These are phyloP conservation scores for Ariopsis seemanni DNA, from an alignment of 2,113 vertebrate genomes.

Conservation along the genomic window DNA sequence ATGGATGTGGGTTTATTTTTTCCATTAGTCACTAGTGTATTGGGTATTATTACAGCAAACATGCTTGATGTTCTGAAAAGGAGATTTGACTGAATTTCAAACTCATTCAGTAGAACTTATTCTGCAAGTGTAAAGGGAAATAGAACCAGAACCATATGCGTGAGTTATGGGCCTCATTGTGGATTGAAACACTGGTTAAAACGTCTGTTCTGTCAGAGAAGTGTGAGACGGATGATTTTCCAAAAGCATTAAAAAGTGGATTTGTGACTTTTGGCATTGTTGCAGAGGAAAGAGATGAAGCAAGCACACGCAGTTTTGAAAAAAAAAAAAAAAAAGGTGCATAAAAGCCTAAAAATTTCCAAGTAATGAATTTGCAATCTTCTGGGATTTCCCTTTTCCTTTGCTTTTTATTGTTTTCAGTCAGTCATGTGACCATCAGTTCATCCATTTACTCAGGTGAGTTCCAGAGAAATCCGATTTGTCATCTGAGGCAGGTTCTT, in stretches of 20 bases:
- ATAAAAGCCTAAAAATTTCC: not conserved
- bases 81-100: not conserved
- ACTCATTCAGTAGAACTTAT: not conserved
- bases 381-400: not conserved
- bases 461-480: not conserved
- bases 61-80: not conserved
- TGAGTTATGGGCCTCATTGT: not conserved
- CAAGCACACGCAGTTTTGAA: not conserved
- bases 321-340: no score
- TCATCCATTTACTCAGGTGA: slow-evolving; percentile 3
- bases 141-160: not conserved
- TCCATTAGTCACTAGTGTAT: not conserved
- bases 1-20: not conserved
- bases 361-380: not conserved
- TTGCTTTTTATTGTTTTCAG: not conserved
- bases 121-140: not conserved
- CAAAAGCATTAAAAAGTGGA: not conserved
- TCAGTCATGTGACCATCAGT: not conserved
- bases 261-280: not conserved
- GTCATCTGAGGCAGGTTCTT: not conserved
- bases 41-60: not conserved
- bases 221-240: not conserved
- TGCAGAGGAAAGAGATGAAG: not conserved
- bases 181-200: not conserved
- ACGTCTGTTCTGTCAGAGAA: not conserved